phyloP scores from a whole-genome alignment of 2,888 invertebrate species.

The Sphinx pinastri region DNA sequence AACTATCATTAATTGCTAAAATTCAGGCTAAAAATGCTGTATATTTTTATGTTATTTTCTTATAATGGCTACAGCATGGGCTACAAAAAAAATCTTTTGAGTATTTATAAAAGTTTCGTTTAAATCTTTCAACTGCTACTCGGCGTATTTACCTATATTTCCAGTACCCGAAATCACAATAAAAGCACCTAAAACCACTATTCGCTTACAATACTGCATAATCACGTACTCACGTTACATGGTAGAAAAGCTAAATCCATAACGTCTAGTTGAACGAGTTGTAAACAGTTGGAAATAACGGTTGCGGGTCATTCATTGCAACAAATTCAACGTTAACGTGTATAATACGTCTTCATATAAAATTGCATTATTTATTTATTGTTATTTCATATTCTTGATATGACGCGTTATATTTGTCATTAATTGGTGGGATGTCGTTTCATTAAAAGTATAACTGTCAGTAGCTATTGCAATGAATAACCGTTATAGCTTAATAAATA shows the following conservation, averaged over 20 bases:
- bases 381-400: not conserved
- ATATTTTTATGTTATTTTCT: not conserved
- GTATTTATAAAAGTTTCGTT: not conserved
- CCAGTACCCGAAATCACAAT: conserved; percentile 7
- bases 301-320: conserved; percentile 17
- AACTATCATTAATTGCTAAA: not conserved
- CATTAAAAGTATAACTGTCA: not conserved
- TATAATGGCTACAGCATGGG: no score
- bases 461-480: conserved; percentile 31
- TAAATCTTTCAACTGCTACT: no score
- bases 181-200: conserved; percentile 27
- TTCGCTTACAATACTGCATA: conserved; percentile 23
- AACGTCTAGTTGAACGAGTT: conserved; percentile 28
- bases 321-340: not conserved
- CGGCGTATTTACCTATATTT: no score
- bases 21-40: no score
- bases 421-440: no score
- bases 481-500: conserved; percentile 27
- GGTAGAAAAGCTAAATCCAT: conserved; percentile 40
- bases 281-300: conserved; percentile 33
- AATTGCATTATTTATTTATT: not conserved
- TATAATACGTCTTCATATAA: not conserved
- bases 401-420: no score
- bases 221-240: conserved; percentile 26
- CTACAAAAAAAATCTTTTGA: no score